Conservation (phyloP, 2,888 invertebrate species). For the Rhaphigaster nebulosa region DNA sequence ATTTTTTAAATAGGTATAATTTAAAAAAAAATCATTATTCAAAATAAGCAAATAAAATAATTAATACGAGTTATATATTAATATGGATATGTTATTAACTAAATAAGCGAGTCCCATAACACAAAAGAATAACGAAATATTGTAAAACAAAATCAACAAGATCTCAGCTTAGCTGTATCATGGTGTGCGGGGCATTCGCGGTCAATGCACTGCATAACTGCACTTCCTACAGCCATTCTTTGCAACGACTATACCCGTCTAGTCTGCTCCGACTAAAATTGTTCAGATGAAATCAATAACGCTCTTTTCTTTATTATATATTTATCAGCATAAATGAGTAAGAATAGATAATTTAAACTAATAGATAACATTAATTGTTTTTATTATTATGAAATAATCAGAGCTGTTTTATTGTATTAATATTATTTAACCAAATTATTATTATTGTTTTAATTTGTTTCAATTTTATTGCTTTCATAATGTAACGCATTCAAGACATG, state of each 20-base stretch:
- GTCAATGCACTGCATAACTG: slow-evolving; percentile 42
- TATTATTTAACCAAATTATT: neutral
- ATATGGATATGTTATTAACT: neutral
- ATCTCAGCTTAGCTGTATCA: neutral
- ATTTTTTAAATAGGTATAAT: neutral
- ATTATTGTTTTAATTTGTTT: neutral
- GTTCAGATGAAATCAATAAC: neutral
- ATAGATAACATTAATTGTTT: neutral
- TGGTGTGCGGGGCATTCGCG: slow-evolving; percentile 30
- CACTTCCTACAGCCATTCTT: slow-evolving; percentile 46
- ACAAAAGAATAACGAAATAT: neutral
- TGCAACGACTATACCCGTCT: slow-evolving; percentile 19
- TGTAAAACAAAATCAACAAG: neutral
- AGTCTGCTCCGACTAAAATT: neutral
- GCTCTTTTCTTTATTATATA: neutral
- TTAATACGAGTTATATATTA: neutral
- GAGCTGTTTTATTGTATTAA: neutral
- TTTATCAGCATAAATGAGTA: neutral
- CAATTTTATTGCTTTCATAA: neutral
- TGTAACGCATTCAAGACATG: neutral
- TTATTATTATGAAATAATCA: neutral
- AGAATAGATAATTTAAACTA: neutral
- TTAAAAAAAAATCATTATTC: neutral
- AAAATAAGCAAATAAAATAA: neutral
- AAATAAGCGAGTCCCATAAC: neutral